phyloP scores from a whole-genome alignment of 2,888 invertebrate species.

The Exephanes ischioxanthus region DNA sequence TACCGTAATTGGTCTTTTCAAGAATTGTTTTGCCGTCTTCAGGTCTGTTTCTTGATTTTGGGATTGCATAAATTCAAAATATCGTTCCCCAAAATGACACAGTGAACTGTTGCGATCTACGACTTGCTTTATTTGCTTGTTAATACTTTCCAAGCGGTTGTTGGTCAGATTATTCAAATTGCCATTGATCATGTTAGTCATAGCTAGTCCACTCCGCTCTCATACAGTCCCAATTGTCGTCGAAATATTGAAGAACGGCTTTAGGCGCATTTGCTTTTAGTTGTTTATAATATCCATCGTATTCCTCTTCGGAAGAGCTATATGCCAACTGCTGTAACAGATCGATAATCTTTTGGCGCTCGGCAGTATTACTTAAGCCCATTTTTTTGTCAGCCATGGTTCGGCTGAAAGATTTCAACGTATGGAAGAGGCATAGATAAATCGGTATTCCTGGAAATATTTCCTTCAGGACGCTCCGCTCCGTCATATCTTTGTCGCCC shows the following conservation, averaged over 20 bases:
- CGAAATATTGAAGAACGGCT: not conserved
- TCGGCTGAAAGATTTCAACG: constrained; percentile 33
- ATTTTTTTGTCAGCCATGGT: constrained; percentile 16
- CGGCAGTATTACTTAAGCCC: not conserved
- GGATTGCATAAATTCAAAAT: constrained; percentile 31
- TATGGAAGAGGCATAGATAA: constrained; percentile 53
- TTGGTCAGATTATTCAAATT: too few species aligned
- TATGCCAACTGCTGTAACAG: constrained; percentile 12
- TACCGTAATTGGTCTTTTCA: not conserved
- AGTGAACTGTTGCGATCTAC: constrained; percentile 22
- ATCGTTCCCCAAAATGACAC: constrained; percentile 5
- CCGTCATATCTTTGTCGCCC: constrained; percentile 50
- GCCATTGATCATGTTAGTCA: too few species aligned
- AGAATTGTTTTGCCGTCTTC: not conserved
- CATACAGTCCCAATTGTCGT: too few species aligned
- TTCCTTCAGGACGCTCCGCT: constrained; percentile 33
- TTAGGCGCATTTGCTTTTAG: not conserved
- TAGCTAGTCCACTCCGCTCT: too few species aligned
- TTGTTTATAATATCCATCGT: constrained; percentile 18
- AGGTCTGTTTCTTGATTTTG: constrained; percentile 40
- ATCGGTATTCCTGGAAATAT: constrained; percentile 30
- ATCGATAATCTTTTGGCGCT: not conserved
- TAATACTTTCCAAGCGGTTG: constrained; percentile 20
- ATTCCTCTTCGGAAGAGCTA: constrained; percentile 5
- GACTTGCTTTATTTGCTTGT: constrained; percentile 41